Evolutionary conservation across 2,888 invertebrate genomes (phyloP).

Genomic region (Pristionchus exspectatus): DNA sequence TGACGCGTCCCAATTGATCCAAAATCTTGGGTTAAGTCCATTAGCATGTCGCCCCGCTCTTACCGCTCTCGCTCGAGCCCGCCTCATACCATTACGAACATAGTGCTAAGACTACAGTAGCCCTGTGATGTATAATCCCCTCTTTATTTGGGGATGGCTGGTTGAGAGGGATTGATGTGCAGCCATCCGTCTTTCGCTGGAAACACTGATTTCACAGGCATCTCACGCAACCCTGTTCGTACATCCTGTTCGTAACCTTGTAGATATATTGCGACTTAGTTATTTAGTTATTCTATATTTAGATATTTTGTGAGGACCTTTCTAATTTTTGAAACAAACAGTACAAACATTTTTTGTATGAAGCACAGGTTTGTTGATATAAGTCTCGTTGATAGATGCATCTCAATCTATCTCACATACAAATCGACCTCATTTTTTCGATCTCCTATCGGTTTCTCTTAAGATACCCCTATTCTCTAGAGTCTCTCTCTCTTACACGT

Average conservation of each 20-base stretch:
- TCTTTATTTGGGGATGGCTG: neutral
- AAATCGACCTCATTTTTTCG: no score
- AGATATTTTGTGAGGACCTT: no score
- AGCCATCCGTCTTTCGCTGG: neutral
- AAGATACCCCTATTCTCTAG: neutral
- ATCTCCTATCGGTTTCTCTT: neutral
- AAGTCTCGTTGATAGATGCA: no score
- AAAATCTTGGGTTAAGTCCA: neutral
- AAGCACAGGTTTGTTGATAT: no score
- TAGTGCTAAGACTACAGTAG: neutral
- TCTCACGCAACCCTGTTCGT: neutral
- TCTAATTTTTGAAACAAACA: no score
- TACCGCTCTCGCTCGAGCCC: neutral
- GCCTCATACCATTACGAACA: neutral
- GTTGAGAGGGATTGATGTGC: neutral
- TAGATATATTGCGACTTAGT: neutral
- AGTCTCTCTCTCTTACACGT: conserved; percentile 27
- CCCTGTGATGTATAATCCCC: neutral
- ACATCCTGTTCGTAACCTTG: neutral
- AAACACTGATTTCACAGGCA: neutral
- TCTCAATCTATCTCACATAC: no score
- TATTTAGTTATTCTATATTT: neutral
- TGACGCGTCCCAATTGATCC: neutral
- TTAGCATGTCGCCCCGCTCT: neutral
- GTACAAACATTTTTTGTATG: no score